These are phyloP conservation scores for Amniataba percoides DNA, from an alignment of 2,797 vertebrate species.

Conservation along the genomic window DNA sequence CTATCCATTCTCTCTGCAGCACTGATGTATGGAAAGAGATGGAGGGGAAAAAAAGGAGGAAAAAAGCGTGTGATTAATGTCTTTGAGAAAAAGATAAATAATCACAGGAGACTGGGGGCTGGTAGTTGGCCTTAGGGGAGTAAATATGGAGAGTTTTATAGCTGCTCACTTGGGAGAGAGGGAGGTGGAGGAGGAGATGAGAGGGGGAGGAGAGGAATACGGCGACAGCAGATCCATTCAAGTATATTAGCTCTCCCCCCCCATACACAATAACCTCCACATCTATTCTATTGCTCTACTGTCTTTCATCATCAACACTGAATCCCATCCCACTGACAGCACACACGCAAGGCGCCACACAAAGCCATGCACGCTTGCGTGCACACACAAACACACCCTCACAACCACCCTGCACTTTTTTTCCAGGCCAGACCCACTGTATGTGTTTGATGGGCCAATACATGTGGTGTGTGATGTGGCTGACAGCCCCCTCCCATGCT, in stretches of 20 bases:
- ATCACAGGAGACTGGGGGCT: conserved; percentile 86
- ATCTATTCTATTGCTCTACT: conserved; percentile 79
- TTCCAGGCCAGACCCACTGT: conserved; percentile 77
- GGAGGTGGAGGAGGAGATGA: conserved; percentile 70
- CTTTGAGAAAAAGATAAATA: conserved; percentile 86
- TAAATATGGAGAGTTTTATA: conserved; percentile 88
- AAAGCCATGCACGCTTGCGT: conserved; percentile 53
- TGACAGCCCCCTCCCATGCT: conserved; percentile 81
- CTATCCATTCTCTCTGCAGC: conserved; percentile 62
- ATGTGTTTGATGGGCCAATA: conserved; percentile 83
- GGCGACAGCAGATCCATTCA: conserved; percentile 84
- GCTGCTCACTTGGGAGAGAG: conserved; percentile 82
- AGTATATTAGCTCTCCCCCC: conserved; percentile 82
- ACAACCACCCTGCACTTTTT: conserved; percentile 65
- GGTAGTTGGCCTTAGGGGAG: conserved; percentile 86
- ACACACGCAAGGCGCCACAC: conserved; percentile 60
- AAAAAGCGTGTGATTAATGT: conserved; percentile 83
- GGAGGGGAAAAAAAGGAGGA: conserved; percentile 48
- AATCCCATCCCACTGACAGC: conserved; percentile 76
- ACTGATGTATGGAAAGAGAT: conserved; percentile 77
- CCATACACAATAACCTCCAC: conserved; percentile 81
- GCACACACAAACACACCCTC: conserved; percentile 62
- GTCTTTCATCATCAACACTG: conserved; percentile 84
- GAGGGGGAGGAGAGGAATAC: conserved; percentile 75
- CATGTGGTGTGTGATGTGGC: conserved; percentile 82